Base-by-base conservation (phyloP, 2,888 invertebrate genomes). In the Theretra japonica region DNA sequence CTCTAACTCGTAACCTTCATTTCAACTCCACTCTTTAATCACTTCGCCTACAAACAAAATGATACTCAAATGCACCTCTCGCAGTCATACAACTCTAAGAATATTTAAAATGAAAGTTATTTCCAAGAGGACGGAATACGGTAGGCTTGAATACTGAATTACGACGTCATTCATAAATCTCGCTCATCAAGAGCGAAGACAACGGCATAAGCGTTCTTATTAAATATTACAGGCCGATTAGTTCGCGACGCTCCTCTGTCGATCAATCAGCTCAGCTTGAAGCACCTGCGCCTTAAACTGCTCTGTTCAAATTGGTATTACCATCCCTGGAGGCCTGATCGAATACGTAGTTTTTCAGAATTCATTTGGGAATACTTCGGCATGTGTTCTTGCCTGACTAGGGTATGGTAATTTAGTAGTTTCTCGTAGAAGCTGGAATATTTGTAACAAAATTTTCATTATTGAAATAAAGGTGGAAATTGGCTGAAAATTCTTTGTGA, bases 241-340 rank as follows among this genome's bases (percentile, higher is more conserved):
- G 75, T 75, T 72, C 65, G 56, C 75, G 73, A 69, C 73, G 73
- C 71, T 74, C 70, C 70, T 60, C 73, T 50, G 73, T 72, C 77
- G 75, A 77, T 78, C 78, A 77, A 75, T 77, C 77, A 73, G 53
- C 73, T 33, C 50, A 15, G 70, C 75, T 17, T 69, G 30, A 69
- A 60, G 69, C 81, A 80, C 76, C 79, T 81, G 82, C 71, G 77
- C 78, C 77, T 70, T 70, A 73, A 75, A 76, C 74, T 75, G 75
- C 79, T 80, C 82, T 83, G 82, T 83, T 80, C 80, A 82, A 83
- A 85, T 85, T 83, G 76, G 82, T 84, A 84, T 70, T 72, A 50
- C 30, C 58, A 59, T 71, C 41, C 28, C 56, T 62, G 33, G 5
- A 48, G 41, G 41, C 23, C n/a, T 33, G 33, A 58, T 5, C 15